phyloP scores from a whole-genome alignment of 2,797 vertebrate genomes.

The Megaceryle alcyon region DNA sequence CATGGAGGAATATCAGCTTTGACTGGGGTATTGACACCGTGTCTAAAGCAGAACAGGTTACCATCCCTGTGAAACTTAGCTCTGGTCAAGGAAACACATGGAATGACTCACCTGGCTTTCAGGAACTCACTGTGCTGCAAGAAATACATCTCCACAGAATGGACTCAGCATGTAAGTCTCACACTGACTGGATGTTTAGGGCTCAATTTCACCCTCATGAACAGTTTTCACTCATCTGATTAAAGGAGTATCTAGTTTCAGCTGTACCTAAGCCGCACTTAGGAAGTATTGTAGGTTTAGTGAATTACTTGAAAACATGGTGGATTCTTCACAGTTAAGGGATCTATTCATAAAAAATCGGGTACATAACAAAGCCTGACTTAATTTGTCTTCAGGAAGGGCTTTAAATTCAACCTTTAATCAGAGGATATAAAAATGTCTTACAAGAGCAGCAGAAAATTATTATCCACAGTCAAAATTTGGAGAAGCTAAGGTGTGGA shows the following conservation, averaged over 20 bases:
- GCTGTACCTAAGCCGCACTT: not conserved
- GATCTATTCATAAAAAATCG: not conserved
- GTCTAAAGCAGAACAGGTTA: not conserved
- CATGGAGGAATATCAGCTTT: not conserved
- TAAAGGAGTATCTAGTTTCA: not conserved
- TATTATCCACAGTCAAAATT: not conserved
- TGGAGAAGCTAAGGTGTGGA: not conserved
- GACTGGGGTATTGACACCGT: not conserved
- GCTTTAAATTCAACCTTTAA: conserved; percentile 8
- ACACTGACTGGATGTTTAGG: not conserved
- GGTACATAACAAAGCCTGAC: not conserved
- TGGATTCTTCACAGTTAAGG: not conserved
- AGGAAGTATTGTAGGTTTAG: not conserved
- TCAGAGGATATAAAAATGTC: not conserved
- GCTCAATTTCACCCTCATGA: not conserved
- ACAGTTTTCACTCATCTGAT: not conserved
- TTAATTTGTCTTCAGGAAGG: not conserved
- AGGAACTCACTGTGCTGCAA: not conserved
- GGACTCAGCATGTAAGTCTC: not conserved
- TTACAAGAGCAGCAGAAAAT: not conserved
- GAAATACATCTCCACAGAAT: not conserved
- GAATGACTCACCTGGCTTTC: not conserved
- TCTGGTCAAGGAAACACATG: not conserved
- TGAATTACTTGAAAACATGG: not conserved
- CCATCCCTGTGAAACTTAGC: not conserved